These are phyloP conservation scores for Phenganax subtilis DNA, from an alignment of 92 coral and sea anemone species.

Conservation along the genomic window DNA sequence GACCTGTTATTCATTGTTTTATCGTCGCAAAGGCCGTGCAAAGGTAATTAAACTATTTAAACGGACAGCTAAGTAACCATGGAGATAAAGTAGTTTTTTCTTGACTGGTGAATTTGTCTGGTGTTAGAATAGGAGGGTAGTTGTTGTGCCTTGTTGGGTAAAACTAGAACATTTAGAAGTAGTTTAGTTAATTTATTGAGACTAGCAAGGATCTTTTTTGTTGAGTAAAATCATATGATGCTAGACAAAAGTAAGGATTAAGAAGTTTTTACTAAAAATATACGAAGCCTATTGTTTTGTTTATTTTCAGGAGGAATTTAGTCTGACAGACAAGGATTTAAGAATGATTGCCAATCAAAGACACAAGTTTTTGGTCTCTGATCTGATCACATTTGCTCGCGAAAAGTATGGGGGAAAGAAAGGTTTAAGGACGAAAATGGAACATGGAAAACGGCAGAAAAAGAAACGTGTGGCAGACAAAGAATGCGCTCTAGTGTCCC, in stretches of 20 bases:
- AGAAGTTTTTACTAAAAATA: no score
- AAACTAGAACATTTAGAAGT: no score
- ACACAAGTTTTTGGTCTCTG: constrained; percentile 84
- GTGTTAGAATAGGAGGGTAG: no score
- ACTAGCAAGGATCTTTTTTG: no score
- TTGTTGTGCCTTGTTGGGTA: no score
- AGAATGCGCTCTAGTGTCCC: constrained; percentile 71
- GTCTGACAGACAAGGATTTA: constrained; percentile 91
- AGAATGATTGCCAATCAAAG: constrained; percentile 75
- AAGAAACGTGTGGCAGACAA: constrained; percentile 85
- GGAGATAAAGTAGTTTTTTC: no score
- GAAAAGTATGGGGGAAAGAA: constrained; percentile 77
- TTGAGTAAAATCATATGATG: no score
- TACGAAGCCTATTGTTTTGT: not conserved
- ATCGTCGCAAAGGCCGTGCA: constrained; percentile 98
- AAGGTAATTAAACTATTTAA: constrained; percentile 57
- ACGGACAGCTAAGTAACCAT: no score
- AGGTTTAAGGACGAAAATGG: constrained; percentile 70
- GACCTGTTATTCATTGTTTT: constrained; percentile 87
- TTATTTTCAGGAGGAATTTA: constrained; percentile 75
- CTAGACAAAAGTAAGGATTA: no score
- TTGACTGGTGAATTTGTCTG: no score
- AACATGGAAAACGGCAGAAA: constrained; percentile 63
- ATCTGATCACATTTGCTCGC: constrained; percentile 85
- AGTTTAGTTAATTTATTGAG: no score